phyloP scores from a whole-genome alignment of 2,797 vertebrate species.

The Halcyon leucocephala region DNA sequence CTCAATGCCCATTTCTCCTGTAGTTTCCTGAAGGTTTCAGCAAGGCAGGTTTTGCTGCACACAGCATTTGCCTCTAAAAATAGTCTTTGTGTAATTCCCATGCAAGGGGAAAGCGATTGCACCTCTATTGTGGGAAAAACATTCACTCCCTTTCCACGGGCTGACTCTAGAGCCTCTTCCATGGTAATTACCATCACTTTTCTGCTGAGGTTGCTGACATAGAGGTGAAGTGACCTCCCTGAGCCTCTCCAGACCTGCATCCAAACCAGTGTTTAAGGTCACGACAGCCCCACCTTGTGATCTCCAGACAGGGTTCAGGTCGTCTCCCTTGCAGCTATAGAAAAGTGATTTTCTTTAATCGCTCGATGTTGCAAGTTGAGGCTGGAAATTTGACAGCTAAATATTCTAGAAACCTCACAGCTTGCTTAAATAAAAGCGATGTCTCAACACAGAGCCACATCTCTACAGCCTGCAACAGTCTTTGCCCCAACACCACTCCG shows the following conservation, averaged over 20 bases:
- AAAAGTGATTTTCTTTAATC: slow-evolving; percentile 12
- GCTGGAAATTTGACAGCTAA: not conserved
- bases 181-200: not conserved
- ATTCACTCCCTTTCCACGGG: slow-evolving; percentile 24
- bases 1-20: not conserved
- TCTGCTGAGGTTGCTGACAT: slow-evolving; percentile 21
- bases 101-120: slow-evolving; percentile 10
- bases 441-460: not conserved
- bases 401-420: not conserved
- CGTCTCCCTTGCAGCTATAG: not conserved
- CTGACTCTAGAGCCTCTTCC: not conserved
- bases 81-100: slow-evolving; percentile 1
- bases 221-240: not conserved
- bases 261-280: not conserved
- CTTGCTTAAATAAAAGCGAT: not conserved
- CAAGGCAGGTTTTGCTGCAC: not conserved
- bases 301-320: not conserved
- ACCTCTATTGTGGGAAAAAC: not conserved
- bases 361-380: not conserved
- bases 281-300: not conserved
- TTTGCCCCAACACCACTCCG: not conserved
- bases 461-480: not conserved
- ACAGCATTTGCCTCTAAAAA: slow-evolving; percentile 22
- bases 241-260: not conserved
- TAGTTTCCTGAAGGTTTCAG: not conserved